Base-by-base conservation (phyloP, 2,888 invertebrate genomes). In the Rhorus exstirpatorius region DNA sequence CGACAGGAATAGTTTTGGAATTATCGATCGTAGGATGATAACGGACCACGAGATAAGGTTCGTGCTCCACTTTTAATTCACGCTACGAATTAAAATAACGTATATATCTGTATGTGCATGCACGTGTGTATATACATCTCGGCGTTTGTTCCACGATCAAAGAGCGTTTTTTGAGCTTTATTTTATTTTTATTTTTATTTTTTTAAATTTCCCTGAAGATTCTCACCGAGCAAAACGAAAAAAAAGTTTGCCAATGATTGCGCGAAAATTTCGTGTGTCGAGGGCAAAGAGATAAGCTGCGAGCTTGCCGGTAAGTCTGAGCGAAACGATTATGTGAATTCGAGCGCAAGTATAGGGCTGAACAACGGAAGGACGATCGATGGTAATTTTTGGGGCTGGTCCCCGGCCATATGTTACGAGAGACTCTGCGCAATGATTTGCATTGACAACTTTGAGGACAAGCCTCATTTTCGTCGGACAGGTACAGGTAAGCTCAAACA, bases 351-450 rank as follows among this genome's bases (percentile, higher is more conserved):
- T 2, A 21, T 12, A 10, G 21, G 1, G 1, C 12, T 1, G 49
- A 49, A 19, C 7, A 21, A 19, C 3, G 38, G 24, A 41, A 21
- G n/a, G 3, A 21, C 12, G 31, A 38, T 44, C 3, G 24, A 10
- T 26, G 46, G 44, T 51, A 60, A 67, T 38, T 38, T 65, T 35
- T 80, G 83, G 84, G 70, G 83, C 44, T 67, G 79, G 74, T 83
- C 77, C 14, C 81, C 84, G n/a, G 53, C 51, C 4, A 55, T 35
- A 8, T 67, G 63, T 51, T 86, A 86, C 68, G 76, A 84, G 58
- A 84, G 82, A 70, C 74, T 86, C 4, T 86, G 85, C 49, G 78
- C 82, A 12, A 74, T 76, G 26, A 71, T 86, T 24, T 77, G 72
- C 71, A 53, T 67, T 0, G 71, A 84, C 14, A 79, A 78, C 44